Percentiles rank a stretch among this genome's conserved stretches.
phyloP scores from a whole-genome alignment of 2,888 invertebrate species.

The Abrostola triplasia region DNA sequence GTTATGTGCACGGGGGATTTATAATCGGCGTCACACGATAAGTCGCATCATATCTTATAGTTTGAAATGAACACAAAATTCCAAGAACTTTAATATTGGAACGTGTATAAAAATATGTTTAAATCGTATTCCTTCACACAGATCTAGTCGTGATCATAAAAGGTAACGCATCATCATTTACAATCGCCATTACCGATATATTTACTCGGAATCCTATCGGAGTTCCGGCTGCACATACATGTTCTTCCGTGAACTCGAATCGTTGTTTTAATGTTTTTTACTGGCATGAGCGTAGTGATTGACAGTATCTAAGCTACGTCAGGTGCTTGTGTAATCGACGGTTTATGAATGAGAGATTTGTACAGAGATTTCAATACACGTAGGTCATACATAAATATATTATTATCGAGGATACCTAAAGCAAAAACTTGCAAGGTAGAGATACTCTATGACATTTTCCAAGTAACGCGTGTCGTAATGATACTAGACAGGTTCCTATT shows the following conservation, averaged over 20 bases:
- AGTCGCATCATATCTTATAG: slow-evolving; percentile 32
- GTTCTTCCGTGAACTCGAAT: slow-evolving; percentile 45
- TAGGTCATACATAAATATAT: slow-evolving; percentile 10
- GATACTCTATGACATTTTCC: too few species aligned
- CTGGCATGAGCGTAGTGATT: slow-evolving; percentile 31
- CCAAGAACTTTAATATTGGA: slow-evolving; percentile 7
- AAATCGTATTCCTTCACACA: slow-evolving; percentile 34
- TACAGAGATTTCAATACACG: slow-evolving; percentile 10
- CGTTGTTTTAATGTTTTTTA: slow-evolving; percentile 37
- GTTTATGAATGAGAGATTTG: slow-evolving; percentile 43
- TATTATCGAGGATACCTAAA: background rate
- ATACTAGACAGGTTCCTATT: too few species aligned
- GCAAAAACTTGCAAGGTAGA: too few species aligned
- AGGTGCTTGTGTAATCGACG: slow-evolving; percentile 34
- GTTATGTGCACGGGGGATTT: slow-evolving; percentile 43
- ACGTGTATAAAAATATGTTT: slow-evolving; percentile 10
- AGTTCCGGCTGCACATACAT: slow-evolving; percentile 53
- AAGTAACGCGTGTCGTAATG: too few species aligned
- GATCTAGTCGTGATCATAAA: slow-evolving; percentile 39
- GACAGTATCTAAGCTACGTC: slow-evolving; percentile 31
- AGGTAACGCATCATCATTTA: slow-evolving; percentile 29
- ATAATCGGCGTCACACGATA: slow-evolving; percentile 25
- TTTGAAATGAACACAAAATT: slow-evolving; percentile 6
- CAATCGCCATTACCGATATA: slow-evolving; percentile 28
- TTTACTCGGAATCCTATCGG: slow-evolving; percentile 38